Conservation (phyloP, 1,140 invertebrate genomes). For the Cataglyphis hispanica region DNA sequence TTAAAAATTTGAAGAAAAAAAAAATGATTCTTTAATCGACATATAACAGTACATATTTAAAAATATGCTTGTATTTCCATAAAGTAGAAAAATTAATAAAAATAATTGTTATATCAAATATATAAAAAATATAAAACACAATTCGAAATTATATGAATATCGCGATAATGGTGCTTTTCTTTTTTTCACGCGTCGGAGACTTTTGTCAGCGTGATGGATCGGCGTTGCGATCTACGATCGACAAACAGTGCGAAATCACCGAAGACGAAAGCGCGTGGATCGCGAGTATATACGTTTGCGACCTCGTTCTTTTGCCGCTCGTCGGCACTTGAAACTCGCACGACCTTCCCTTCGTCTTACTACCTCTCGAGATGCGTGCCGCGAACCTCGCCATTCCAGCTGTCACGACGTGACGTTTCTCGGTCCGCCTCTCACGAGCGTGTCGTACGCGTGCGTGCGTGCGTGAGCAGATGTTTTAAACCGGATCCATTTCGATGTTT, state of each 20-base stretch:
- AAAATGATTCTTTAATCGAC: background rate
- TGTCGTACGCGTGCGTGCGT: slow-evolving; percentile 38
- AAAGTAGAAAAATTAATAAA: background rate
- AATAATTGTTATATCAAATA: background rate
- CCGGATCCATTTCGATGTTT: background rate
- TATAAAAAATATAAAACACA: slow-evolving; percentile 3
- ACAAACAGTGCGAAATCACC: background rate
- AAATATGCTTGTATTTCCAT: background rate
- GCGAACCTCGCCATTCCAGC: slow-evolving; percentile 44
- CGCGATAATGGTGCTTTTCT: background rate
- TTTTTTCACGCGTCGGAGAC: background rate
- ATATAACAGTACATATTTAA: background rate
- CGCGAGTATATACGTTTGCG: slow-evolving; percentile 38
- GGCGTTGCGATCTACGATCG: slow-evolving; percentile 25
- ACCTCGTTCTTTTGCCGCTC: slow-evolving; percentile 49
- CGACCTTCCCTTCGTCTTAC: slow-evolving; percentile 63
- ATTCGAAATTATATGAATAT: background rate
- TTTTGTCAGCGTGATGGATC: slow-evolving; percentile 24
- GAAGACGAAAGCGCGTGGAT: slow-evolving; percentile 57
- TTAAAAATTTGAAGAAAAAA: background rate
- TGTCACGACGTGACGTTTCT: slow-evolving; percentile 52
- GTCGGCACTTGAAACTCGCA: slow-evolving; percentile 65
- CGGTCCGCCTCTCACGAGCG: slow-evolving; percentile 60
- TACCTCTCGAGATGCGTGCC: slow-evolving; percentile 37
- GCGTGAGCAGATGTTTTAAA: slow-evolving; percentile 40